Evolutionary conservation across 2,113 vertebrate species (phyloP), one percentile per base, ranked within the genome.

Genomic region (Taxidea taxus): DNA sequence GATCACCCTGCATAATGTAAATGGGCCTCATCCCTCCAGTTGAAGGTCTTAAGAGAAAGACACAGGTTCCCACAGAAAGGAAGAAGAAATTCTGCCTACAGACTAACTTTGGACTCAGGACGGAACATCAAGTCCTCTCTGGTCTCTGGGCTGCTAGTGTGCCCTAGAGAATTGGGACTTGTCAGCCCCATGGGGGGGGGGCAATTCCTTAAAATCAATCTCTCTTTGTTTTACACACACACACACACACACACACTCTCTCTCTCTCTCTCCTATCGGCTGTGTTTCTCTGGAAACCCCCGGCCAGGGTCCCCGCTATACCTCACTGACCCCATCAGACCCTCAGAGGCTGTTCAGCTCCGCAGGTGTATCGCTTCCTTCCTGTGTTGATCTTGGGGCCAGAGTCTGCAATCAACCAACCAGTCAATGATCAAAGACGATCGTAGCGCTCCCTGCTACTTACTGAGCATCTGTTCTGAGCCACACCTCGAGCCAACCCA

Each of bases 401-500:
- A 56, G 70, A 75, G 70, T 77, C 14, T 70, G 39, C 56, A 49
- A 49, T 27, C 34, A 16, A 18, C 10, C 39, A 75, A 21, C 13
- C n/a, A 15, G 39, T 23, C 4, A 12, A 6, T 20, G 27, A 31
- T 2, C 15, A 64, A 70, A 70, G 31, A 49, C 49, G 16, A 31
- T 12, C 80, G 6, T 0, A 18, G 25, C 1, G n/a, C 31, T 64
- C 29, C 80, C 37, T 21, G 66, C 51, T 15, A 2, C 11, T 27
- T 11, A 5, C 1, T 1, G 44, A 68, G 44, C 8, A 18, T n/a
- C 21, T 31, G 11, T 42, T 47, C 60, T 37, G 37, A 0, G 39
- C n/a, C 10, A 4, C 16, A 47, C 77, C 10, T 3, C 0, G 14
- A 8, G 47, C 44, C 44, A 13, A 56, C 18, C 16, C 0, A 2